A percentile compares a stretch with the other conserved stretches of the same genome.
These are phyloP conservation scores for Ophthalmolycus amberensis DNA, from an alignment of 2,113 vertebrate genomes.

Conservation along the genomic window DNA sequence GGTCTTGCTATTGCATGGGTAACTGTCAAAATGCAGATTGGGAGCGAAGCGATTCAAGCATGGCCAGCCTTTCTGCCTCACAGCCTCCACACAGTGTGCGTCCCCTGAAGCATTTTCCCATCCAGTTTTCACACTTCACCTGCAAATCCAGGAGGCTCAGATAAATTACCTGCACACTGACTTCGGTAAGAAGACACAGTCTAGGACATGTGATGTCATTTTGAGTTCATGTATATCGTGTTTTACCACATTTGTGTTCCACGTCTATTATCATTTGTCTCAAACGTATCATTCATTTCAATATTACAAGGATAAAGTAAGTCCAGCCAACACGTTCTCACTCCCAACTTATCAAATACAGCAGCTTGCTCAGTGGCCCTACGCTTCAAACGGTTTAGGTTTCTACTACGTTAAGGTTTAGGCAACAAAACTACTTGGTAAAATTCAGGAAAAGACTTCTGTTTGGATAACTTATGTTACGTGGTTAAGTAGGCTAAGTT, in stretches of 20 bases:
- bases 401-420: neutral
- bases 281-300: neutral
- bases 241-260: neutral
- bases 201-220: neutral
- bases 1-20: neutral
- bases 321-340: neutral
- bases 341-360: neutral
- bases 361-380: neutral
- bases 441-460: neutral
- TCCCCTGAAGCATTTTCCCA: conserved; percentile 5
- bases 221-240: neutral
- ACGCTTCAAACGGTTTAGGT: no score
- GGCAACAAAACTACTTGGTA: neutral
- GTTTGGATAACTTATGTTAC: neutral
- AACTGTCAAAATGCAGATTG: conserved; percentile 41
- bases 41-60: conserved; percentile 33
- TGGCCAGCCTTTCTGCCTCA: conserved; percentile 24
- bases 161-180: neutral
- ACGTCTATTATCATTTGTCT: neutral
- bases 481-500: neutral
- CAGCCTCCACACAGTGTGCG: neutral
- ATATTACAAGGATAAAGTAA: neutral
- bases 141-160: conserved; percentile 17
- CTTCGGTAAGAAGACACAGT: neutral
- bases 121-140: conserved; percentile 8